phyloP scores from a whole-genome alignment of 2,888 invertebrate genomes.

The Polylopha cassiicola region DNA sequence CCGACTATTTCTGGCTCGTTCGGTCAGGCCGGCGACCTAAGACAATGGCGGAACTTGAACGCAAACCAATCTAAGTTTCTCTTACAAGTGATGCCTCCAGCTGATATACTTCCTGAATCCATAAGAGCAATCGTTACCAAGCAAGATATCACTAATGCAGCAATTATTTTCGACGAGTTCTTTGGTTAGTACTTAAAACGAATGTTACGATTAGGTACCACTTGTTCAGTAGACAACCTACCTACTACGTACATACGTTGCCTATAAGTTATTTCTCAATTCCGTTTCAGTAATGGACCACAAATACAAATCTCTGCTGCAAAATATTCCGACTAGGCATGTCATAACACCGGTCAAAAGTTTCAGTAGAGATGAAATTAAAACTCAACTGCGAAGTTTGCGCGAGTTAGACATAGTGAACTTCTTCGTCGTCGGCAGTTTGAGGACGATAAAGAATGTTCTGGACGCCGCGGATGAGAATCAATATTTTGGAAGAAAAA shows the following conservation, averaged over 20 bases:
- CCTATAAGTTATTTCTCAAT: conserved; percentile 27
- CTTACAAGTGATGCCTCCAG: conserved; percentile 90
- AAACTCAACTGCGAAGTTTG: conserved; percentile 83
- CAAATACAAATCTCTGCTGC: conserved; percentile 92
- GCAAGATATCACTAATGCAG: conserved; percentile 94
- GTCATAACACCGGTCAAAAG: conserved; percentile 84
- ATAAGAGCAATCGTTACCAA: conserved; percentile 87
- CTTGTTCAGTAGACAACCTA: neutral
- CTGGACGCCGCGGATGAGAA: conserved; percentile 84
- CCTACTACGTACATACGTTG: neutral
- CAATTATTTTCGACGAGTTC: conserved; percentile 91
- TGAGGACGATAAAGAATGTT: conserved; percentile 82
- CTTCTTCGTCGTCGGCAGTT: conserved; percentile 89
- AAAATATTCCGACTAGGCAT: conserved; percentile 93
- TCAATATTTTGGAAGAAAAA: conserved; percentile 88
- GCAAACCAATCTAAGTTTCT: conserved; percentile 84
- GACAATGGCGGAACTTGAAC: conserved; percentile 88
- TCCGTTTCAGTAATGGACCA: conserved; percentile 88
- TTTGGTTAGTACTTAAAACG: conserved; percentile 79
- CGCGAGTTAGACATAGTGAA: conserved; percentile 91
- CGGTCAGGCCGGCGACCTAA: conserved; percentile 88
- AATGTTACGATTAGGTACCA: conserved; percentile 16
- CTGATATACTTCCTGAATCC: conserved; percentile 89
- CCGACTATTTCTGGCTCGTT: conserved; percentile 92
- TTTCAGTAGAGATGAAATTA: conserved; percentile 78